These are phyloP conservation scores for Scaptomyza montana DNA, from an alignment of 1,140 invertebrate genomes.

Conservation along the genomic window DNA sequence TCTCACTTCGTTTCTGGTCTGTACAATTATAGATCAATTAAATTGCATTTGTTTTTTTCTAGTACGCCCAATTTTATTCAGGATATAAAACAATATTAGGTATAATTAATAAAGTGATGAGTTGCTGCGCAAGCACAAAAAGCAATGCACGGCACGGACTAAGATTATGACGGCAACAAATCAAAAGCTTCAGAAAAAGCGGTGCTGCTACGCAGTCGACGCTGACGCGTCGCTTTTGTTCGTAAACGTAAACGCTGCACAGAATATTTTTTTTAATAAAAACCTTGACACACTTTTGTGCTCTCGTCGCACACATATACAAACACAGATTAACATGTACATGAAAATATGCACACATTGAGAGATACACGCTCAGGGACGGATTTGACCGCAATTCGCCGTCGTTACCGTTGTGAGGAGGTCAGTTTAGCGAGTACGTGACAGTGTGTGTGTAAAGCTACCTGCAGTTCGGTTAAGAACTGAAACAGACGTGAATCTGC, in stretches of 20 bases:
- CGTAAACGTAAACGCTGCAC: constrained; percentile 76
- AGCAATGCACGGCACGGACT: constrained; percentile 44
- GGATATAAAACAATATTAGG: no score
- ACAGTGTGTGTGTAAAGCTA: constrained; percentile 4
- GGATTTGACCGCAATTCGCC: constrained; percentile 82
- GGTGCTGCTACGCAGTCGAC: constrained; percentile 35
- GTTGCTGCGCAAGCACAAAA: constrained; percentile 16
- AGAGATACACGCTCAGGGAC: constrained; percentile 82
- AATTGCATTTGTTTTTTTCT: no score
- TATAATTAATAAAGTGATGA: constrained; percentile 49
- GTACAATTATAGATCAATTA: no score
- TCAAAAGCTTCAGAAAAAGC: constrained; percentile 53
- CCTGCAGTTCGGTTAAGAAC: no score
- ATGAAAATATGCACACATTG: constrained; percentile 34
- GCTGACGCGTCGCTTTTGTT: constrained; percentile 61
- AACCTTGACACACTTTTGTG: constrained; percentile 84
- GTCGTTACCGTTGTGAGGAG: constrained; percentile 54
- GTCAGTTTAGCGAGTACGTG: constrained; percentile 73
- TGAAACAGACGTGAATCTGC: no score
- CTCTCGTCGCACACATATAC: constrained; percentile 69
- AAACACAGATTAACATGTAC: constrained; percentile 33
- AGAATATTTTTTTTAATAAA: constrained; percentile 80
- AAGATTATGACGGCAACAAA: constrained; percentile 73
- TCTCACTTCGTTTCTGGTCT: no score
- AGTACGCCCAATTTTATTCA: no score